These are phyloP conservation scores for Platysternon megacephalum DNA, from an alignment of 2,113 vertebrate genomes.

Conservation along the genomic window DNA sequence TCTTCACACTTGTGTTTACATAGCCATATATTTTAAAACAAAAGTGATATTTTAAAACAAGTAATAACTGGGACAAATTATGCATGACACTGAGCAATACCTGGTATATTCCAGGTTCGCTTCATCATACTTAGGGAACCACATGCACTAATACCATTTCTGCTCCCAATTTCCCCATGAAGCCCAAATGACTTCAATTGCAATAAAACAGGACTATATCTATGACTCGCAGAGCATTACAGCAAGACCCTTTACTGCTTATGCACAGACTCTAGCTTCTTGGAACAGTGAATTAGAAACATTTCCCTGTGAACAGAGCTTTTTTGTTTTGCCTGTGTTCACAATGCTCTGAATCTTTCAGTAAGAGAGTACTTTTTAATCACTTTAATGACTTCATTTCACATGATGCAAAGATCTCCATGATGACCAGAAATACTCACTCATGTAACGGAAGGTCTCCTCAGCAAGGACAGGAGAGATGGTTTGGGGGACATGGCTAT, in stretches of 20 bases:
- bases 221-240: not conserved
- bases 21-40: not conserved
- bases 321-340: not conserved
- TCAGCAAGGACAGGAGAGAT: slow-evolving; percentile 86
- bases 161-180: not conserved
- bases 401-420: not conserved
- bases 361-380: not conserved
- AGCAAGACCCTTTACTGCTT: not conserved
- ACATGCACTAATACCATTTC: not conserved
- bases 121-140: not conserved
- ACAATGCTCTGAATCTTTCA: not conserved
- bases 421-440: slow-evolving; percentile 78
- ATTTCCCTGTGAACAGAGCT: not conserved
- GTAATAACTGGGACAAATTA: not conserved
- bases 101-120: not conserved
- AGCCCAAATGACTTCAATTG: not conserved
- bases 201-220: not conserved
- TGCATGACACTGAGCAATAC: not conserved
- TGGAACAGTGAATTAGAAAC: not conserved
- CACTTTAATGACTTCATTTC: not conserved
- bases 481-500: slow-evolving; percentile 68
- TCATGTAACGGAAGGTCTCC: slow-evolving; percentile 94
- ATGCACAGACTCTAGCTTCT: not conserved
- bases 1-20: not conserved
- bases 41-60: not conserved